Conservation (phyloP, 1,140 invertebrate species). For the Acromyrmex charruanus region DNA sequence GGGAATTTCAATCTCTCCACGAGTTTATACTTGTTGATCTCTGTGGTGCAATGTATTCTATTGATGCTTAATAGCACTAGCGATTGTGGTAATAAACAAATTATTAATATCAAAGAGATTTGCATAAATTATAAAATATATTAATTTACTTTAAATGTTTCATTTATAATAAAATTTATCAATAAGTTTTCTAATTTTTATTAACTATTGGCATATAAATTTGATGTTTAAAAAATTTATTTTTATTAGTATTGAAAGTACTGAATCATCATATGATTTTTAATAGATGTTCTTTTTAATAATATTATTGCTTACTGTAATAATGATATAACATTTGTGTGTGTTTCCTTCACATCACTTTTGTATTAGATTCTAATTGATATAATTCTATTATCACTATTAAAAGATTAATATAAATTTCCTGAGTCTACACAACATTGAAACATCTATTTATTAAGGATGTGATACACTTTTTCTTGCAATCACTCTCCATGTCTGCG, state of each 20-base stretch:
- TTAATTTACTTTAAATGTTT: not conserved
- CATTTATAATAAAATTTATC: not conserved
- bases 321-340: not conserved
- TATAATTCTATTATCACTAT: not conserved
- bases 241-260: not conserved
- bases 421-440: not conserved
- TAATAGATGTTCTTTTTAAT: not conserved
- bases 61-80: not conserved
- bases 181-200: not conserved
- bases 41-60: not conserved
- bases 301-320: not conserved
- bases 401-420: not conserved
- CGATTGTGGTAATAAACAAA: slow-evolving; percentile 51
- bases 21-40: not conserved
- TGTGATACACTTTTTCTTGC: slow-evolving; percentile 54
- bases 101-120: not conserved
- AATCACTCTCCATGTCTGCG: slow-evolving; percentile 55
- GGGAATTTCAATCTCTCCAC: not conserved
- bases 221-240: not conserved
- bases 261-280: not conserved
- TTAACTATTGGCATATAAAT: not conserved
- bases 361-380: not conserved
- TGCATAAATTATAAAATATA: not conserved
- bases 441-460: slow-evolving; percentile 36
- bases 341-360: not conserved